Evolutionary conservation across 1,140 invertebrate genomes (phyloP).

Genomic region (Chymomyza costata): DNA sequence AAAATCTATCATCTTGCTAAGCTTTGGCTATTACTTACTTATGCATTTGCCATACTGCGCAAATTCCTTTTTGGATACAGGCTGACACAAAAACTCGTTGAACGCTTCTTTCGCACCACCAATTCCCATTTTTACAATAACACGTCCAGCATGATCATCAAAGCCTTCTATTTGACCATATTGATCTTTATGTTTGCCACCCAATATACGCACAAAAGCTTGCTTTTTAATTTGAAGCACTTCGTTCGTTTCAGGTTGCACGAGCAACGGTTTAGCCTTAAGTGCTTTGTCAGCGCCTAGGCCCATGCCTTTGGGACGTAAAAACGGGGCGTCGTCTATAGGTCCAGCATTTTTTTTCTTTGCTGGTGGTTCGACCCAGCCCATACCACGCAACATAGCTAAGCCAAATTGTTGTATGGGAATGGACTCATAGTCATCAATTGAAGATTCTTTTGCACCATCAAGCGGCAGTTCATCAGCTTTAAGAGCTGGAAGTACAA

Average conservation of each 20-base stretch:
- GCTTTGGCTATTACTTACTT: slow-evolving; percentile 79
- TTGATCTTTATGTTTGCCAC: slow-evolving; percentile 83
- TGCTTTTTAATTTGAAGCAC: slow-evolving; percentile 81
- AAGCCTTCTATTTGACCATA: slow-evolving; percentile 92
- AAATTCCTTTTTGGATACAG: slow-evolving; percentile 87
- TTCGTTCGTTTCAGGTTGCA: slow-evolving; percentile 77
- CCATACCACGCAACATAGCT: slow-evolving; percentile 96
- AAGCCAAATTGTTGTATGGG: slow-evolving; percentile 92
- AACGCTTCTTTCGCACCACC: slow-evolving; percentile 82
- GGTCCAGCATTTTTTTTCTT: slow-evolving; percentile 82
- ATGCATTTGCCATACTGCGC: slow-evolving; percentile 87
- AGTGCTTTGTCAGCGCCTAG: slow-evolving; percentile 88
- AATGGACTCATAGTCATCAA: slow-evolving; percentile 93
- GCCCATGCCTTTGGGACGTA: slow-evolving; percentile 91
- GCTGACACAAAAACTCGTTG: slow-evolving; percentile 85
- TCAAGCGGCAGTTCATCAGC: slow-evolving; percentile 76
- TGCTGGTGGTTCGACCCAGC: slow-evolving; percentile 81
- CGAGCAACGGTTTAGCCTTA: slow-evolving; percentile 71
- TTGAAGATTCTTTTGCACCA: slow-evolving; percentile 81
- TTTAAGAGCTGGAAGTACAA: slow-evolving; percentile 77
- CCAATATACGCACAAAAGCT: slow-evolving; percentile 83
- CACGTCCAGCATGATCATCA: slow-evolving; percentile 88
- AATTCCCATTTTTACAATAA: slow-evolving; percentile 87
- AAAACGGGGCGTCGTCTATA: slow-evolving; percentile 76
- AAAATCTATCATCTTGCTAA: slow-evolving; percentile 15